Evolutionary conservation across 2,797 vertebrate species (phyloP).

Genomic region (Sciurus vulgaris): DNA sequence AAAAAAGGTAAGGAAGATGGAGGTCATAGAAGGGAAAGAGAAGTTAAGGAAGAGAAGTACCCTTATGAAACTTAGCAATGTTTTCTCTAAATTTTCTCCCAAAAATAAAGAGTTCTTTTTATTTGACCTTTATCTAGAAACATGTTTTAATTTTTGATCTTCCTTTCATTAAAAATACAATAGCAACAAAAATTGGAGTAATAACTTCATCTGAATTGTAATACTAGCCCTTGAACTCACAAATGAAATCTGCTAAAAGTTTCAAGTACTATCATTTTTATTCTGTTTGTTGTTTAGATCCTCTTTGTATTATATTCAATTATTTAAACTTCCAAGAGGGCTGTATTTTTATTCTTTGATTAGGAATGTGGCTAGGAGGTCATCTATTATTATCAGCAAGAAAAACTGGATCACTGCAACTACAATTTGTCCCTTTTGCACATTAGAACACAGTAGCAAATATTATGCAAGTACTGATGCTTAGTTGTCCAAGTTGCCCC

Average conservation of each 20-base stretch:
- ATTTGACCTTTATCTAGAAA: neutral
- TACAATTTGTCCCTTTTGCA: neutral
- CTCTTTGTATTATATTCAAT: neutral
- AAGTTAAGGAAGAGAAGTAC: neutral
- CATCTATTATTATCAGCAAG: conserved; percentile 16
- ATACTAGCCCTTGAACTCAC: conserved; percentile 41
- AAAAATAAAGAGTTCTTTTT: neutral
- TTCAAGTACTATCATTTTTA: conserved; percentile 62
- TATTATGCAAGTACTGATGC: neutral
- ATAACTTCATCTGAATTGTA: conserved; percentile 10
- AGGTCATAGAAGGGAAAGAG: fast-evolving
- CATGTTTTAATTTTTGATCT: neutral
- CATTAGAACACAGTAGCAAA: neutral
- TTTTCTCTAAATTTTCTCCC: neutral
- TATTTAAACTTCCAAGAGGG: neutral
- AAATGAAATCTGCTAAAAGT: conserved; percentile 78
- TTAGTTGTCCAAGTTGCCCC: neutral
- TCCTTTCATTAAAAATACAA: neutral
- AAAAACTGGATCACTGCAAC: neutral
- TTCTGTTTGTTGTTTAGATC: conserved; percentile 42
- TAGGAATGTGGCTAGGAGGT: neutral
- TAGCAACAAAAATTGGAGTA: neutral
- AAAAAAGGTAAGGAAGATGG: neutral
- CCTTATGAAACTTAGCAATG: neutral
- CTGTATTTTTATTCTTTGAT: neutral